phyloP scores from a whole-genome alignment of 2,113 vertebrate genomes.

The Empidonax traillii region DNA sequence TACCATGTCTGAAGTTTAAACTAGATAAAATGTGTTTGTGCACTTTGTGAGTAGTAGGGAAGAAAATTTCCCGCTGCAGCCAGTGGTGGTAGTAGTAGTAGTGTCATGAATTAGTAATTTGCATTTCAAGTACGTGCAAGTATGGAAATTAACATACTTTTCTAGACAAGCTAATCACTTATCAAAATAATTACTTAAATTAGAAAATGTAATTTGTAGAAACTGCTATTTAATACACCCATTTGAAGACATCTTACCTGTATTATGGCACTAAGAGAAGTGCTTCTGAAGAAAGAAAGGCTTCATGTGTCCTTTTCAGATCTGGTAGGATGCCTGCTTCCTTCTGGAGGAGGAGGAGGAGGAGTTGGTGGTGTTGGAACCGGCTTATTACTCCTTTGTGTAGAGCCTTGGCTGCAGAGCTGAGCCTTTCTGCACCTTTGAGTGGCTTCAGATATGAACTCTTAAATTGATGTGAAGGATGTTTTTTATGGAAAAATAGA shows the following conservation, averaged over 20 bases:
- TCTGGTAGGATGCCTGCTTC: background rate
- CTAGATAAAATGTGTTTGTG: background rate
- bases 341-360: background rate
- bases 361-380: background rate
- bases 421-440: background rate
- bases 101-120: background rate
- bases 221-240: background rate
- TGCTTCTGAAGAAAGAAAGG: background rate
- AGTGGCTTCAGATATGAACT: background rate
- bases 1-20: background rate
- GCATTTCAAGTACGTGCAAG: conserved; percentile 23
- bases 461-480: background rate
- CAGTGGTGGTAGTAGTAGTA: background rate
- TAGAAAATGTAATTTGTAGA: background rate
- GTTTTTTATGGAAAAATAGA: background rate
- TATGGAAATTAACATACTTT: background rate
- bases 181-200: background rate
- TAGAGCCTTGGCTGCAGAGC: background rate
- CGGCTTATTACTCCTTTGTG: background rate
- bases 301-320: background rate
- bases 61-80: background rate
- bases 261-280: background rate
- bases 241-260: background rate
- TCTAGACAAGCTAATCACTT: background rate
- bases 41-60: background rate